Evolutionary conservation across 2,888 invertebrate genomes (phyloP), one percentile per base, ranked within the genome.

Genomic region (Tortricodes alternella): DNA sequence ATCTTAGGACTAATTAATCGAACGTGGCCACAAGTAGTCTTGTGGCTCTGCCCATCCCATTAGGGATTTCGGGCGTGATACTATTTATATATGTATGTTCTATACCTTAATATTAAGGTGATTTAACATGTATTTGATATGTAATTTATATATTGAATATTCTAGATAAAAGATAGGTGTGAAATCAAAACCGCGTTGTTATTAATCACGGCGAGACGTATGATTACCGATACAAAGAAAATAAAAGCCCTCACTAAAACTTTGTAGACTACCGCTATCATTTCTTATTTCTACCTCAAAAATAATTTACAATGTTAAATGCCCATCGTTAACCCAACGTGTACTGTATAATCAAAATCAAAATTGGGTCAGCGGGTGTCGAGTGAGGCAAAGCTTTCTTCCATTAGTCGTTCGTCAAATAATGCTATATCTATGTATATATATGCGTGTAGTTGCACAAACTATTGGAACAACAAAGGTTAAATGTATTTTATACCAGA

Each of bases 401-500:
- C 78, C 80, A 81, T 80, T 83, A 82, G 71, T 69, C 69, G 71
- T 73, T 80, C 72, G 77, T 75, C 76, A 80, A 76, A 76, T 74
- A 76, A 66, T 60, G 49, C 43, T 46, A 41, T 51, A 35, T 48
- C 37, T 43, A 55, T 11, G 5, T n/a, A n/a, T n/a, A n/a, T n/a
- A n/a, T n/a, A n/a, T n/a, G 29, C 29, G n/a, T 24, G 9, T 29
- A n/a, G 29, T 21, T 3, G 9, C 29, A 11, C n/a, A 29, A 29
- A 11, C 29, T n/a, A n/a, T n/a, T n/a, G n/a, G n/a, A n/a, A n/a
- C n/a, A n/a, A n/a, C n/a, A n/a, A n/a, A n/a, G n/a, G n/a, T n/a
- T n/a, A n/a, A n/a, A n/a, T n/a, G n/a, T n/a, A n/a, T n/a, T n/a
- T n/a, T n/a, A n/a, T n/a, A n/a, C n/a, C n/a, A n/a, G n/a, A n/a